These are phyloP conservation scores for Cryptotermes secundus DNA, from an alignment of 1,140 invertebrate species.

Conservation along the genomic window DNA sequence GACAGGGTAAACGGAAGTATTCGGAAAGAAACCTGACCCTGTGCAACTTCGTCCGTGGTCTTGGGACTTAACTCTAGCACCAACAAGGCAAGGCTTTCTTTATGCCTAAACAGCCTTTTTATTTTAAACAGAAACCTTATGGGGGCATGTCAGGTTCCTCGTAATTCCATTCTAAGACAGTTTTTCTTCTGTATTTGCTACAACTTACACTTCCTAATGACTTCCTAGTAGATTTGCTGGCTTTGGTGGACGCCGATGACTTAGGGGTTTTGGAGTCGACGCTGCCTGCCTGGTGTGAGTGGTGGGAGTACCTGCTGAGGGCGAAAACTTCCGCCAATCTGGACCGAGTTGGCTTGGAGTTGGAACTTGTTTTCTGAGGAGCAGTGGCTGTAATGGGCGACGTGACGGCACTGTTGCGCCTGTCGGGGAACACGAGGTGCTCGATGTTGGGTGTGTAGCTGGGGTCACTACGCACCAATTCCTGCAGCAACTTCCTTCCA, in stretches of 20 bases:
- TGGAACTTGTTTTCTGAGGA: slow-evolving; percentile 31
- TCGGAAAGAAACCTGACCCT: no score
- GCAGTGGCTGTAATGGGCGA: neutral
- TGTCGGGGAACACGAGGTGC: slow-evolving; percentile 56
- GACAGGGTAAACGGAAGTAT: no score
- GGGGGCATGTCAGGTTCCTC: no score
- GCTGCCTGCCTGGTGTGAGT: neutral
- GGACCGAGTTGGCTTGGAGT: slow-evolving; percentile 34
- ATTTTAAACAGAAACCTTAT: no score
- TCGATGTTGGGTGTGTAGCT: slow-evolving; percentile 60
- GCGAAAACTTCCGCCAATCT: slow-evolving; percentile 57
- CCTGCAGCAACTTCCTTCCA: slow-evolving; percentile 44
- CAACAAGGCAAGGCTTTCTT: no score
- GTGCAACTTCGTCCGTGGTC: no score
- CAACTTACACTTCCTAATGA: neutral
- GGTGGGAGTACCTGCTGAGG: slow-evolving; percentile 45
- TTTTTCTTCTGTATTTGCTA: no score
- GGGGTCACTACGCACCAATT: slow-evolving; percentile 51
- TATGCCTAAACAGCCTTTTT: no score
- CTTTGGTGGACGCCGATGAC: neutral
- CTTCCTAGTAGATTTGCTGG: slow-evolving; percentile 4
- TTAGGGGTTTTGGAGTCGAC: slow-evolving; percentile 8
- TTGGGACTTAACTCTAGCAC: no score
- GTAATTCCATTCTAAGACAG: no score
- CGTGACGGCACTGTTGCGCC: slow-evolving; percentile 48